Percentiles rank a stretch among this genome's conserved stretches.
These are phyloP conservation scores for Magallana ariakensis DNA, from an alignment of 1,140 invertebrate genomes.

Conservation along the genomic window DNA sequence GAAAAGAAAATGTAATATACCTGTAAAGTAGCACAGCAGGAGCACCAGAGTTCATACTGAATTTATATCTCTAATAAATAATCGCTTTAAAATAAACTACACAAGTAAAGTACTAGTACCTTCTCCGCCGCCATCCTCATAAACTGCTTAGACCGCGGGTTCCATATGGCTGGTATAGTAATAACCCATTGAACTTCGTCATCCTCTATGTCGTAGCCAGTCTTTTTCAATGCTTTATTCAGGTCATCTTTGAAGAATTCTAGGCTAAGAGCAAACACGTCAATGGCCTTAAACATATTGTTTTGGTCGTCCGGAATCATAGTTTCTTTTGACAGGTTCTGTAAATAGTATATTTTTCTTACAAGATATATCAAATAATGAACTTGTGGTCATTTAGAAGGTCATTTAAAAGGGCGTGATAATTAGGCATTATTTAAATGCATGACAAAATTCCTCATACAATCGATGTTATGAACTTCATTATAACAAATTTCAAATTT, in stretches of 20 bases:
- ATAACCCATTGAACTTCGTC: not conserved
- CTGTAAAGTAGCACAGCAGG: too few relatives aligned
- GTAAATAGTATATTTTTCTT: not conserved
- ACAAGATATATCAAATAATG: too few relatives aligned
- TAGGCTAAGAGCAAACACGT: constrained; percentile 74
- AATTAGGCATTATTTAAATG: too few relatives aligned
- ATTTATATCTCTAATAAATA: too few relatives aligned
- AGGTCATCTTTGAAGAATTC: constrained; percentile 71
- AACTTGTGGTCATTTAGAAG: too few relatives aligned
- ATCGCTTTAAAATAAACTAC: too few relatives aligned
- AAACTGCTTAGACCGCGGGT: constrained; percentile 63
- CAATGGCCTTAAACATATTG: constrained; percentile 66
- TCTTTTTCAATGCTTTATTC: constrained; percentile 29
- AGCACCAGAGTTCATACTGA: too few relatives aligned
- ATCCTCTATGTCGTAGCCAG: constrained; percentile 68
- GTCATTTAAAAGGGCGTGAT: too few relatives aligned
- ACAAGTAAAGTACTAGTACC: constrained; percentile 56
- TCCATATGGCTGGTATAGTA: constrained; percentile 22
- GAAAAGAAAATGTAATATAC: too few relatives aligned
- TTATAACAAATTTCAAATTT: too few relatives aligned
- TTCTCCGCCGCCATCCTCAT: constrained; percentile 74
- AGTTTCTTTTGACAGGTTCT: constrained; percentile 72
- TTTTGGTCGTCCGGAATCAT: constrained; percentile 69
- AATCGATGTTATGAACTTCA: too few relatives aligned
- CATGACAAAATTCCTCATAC: too few relatives aligned